Evolutionary conservation across 2,113 vertebrate genomes (phyloP).

Genomic region (Trachemys scripta): DNA sequence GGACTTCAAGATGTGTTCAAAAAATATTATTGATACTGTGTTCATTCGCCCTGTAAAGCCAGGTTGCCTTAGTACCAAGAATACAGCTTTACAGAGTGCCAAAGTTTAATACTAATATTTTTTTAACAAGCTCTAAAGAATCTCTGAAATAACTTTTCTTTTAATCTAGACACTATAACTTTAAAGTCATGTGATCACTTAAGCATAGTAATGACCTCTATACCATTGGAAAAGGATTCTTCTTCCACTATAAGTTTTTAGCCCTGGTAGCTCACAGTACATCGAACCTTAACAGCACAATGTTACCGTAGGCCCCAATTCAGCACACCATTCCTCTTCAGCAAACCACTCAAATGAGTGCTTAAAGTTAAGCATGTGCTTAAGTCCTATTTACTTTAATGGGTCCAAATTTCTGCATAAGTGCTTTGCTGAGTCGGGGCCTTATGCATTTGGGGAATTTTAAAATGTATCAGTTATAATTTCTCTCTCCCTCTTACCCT

Average conservation of each 20-base stretch:
- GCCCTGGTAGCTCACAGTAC: background rate
- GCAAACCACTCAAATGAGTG: background rate
- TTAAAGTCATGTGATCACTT: background rate
- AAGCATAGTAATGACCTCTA: fast-evolving
- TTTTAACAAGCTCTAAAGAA: background rate
- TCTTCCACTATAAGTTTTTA: background rate
- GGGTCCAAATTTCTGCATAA: background rate
- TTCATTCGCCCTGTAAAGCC: background rate
- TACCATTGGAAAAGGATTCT: background rate
- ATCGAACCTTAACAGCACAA: background rate
- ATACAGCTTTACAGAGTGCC: background rate
- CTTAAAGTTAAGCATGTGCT: background rate
- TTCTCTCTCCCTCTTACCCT: background rate
- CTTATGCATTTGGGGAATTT: background rate
- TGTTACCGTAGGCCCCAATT: background rate
- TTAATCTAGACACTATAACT: background rate
- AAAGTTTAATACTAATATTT: background rate
- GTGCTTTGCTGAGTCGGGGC: background rate
- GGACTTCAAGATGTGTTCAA: slow-evolving; percentile 22
- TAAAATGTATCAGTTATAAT: background rate
- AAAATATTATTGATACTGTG: background rate
- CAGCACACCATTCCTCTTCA: background rate
- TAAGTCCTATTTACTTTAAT: background rate
- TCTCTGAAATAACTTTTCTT: background rate
- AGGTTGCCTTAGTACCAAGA: background rate